Evolutionary conservation across 2,888 invertebrate species (phyloP).

Genomic region (Leptinotarsa juncta): DNA sequence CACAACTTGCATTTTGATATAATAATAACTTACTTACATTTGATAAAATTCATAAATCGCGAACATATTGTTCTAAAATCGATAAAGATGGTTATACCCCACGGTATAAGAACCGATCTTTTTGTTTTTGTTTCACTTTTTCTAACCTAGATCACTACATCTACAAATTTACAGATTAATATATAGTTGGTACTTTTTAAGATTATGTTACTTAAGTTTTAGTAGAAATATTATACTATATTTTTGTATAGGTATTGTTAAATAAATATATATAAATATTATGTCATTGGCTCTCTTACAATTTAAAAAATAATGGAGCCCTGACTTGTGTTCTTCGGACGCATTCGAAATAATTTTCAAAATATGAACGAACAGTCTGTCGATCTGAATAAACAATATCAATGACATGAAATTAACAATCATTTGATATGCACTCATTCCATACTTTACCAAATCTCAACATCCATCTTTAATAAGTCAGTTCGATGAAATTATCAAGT

Average conservation of each 20-base stretch:
- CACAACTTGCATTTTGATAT: constrained; percentile 64
- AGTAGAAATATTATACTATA: constrained; percentile 64
- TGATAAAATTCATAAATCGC: constrained; percentile 65
- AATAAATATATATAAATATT: constrained; percentile 60
- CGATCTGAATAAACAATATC: constrained; percentile 14
- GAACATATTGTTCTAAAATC: constrained; percentile 65
- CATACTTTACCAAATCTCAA: background rate
- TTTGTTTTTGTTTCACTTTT: constrained; percentile 46
- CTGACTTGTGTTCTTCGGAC: constrained; percentile 37
- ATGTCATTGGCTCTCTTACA: constrained; percentile 61
- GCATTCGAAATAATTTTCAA: constrained; percentile 30
- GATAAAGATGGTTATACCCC: constrained; percentile 57
- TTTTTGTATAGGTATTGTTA: constrained; percentile 61
- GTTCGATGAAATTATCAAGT: background rate
- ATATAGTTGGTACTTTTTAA: constrained; percentile 76
- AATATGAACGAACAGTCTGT: constrained; percentile 6
- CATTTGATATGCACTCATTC: constrained; percentile 17
- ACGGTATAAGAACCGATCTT: constrained; percentile 52
- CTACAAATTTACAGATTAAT: constrained; percentile 66
- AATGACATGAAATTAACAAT: constrained; percentile 16
- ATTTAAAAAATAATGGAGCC: constrained; percentile 50
- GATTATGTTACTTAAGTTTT: constrained; percentile 65
- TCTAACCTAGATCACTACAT: constrained; percentile 57
- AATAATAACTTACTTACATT: constrained; percentile 61
- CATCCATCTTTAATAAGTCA: background rate